Percentiles rank a stretch among this genome's conserved stretches.
Conservation (phyloP, 2,797 vertebrate species). For the Pterois miles region DNA sequence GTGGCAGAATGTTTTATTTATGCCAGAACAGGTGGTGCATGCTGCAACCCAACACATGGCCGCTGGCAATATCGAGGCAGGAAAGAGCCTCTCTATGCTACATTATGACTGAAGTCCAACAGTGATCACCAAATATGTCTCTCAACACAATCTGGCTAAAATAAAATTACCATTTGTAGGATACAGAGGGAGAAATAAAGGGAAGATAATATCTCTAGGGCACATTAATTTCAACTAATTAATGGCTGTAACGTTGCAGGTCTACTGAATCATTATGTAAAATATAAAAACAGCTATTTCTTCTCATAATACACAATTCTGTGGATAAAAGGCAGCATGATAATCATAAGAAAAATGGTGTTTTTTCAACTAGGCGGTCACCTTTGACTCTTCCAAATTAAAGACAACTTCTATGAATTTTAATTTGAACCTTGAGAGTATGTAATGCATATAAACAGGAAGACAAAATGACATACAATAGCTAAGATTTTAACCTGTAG, state of each 20-base stretch:
- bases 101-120: slow-evolving; percentile 5
- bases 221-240: not conserved
- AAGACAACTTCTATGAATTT: too few species aligned
- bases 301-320: not conserved
- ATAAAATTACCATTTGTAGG: not conserved
- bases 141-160: not conserved
- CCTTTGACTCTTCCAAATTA: too few species aligned
- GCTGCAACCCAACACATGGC: slow-evolving; percentile 7
- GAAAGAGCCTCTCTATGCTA: slow-evolving; percentile 4
- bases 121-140: slow-evolving; percentile 9
- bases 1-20: slow-evolving; percentile 30
- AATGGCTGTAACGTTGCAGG: not conserved
- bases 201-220: not conserved
- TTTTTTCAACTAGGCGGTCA: too few species aligned
- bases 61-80: not conserved
- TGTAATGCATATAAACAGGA: too few species aligned
- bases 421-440: too few species aligned
- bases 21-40: slow-evolving; percentile 15
- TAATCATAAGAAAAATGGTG: not conserved
- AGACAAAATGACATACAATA: too few species aligned
- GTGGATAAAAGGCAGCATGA: not conserved
- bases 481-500: too few species aligned
- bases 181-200: not conserved
- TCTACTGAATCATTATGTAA: not conserved
- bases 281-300: not conserved